A percentile compares a stretch with the other conserved stretches of the same genome.
phyloP scores from a whole-genome alignment of 2,888 invertebrate species.

The Lordiphosa andalusiaca region DNA sequence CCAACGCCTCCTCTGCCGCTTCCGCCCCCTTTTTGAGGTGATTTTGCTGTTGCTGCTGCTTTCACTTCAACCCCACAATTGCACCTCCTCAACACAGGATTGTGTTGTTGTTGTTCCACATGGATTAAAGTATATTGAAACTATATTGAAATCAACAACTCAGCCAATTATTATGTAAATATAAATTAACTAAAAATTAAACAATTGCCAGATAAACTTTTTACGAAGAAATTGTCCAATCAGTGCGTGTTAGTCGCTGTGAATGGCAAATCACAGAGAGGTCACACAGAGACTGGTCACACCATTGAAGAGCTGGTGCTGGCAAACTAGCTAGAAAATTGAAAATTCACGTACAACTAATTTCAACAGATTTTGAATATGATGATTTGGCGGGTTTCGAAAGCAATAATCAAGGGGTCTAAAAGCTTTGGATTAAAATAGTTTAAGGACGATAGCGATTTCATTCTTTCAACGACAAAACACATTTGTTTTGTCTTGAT shows the following conservation, averaged over 20 bases:
- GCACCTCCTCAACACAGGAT: neutral
- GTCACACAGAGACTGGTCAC: neutral
- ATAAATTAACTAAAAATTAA: conserved; percentile 15
- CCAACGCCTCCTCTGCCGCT: conserved; percentile 17
- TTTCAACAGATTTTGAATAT: too few species aligned
- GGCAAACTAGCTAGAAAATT: too few species aligned
- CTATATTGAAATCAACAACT: neutral
- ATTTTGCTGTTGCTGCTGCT: conserved; percentile 22
- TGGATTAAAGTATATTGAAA: neutral
- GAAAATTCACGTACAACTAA: too few species aligned
- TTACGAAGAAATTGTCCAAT: conserved; percentile 50
- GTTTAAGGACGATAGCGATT: too few species aligned
- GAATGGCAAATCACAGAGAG: too few species aligned
- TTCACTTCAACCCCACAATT: conserved; percentile 23
- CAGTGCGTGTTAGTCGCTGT: too few species aligned
- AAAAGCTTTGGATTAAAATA: too few species aligned
- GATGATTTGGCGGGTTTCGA: too few species aligned
- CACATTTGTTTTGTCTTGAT: too few species aligned
- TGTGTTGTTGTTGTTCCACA: conserved; percentile 2
- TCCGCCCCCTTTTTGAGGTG: conserved; percentile 41
- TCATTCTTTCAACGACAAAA: too few species aligned
- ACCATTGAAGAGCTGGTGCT: neutral
- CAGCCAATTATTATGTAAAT: conserved; percentile 27
- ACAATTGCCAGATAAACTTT: conserved; percentile 28
- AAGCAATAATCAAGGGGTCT: too few species aligned